Percentiles rank a stretch among this genome's conserved stretches.
These are phyloP conservation scores for Lepus americanus DNA, from an alignment of 2,113 vertebrate genomes.

Conservation along the genomic window DNA sequence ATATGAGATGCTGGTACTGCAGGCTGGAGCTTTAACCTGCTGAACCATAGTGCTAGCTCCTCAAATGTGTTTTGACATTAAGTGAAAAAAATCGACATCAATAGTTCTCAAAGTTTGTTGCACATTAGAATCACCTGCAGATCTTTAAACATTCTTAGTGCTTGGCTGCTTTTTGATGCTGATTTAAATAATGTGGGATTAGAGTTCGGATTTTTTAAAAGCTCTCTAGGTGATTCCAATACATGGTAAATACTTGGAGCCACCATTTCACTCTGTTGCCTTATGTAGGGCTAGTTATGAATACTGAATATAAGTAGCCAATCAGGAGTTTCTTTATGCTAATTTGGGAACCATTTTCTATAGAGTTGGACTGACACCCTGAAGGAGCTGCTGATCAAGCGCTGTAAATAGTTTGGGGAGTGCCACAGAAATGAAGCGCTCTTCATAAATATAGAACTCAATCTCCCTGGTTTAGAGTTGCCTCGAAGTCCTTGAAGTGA, in stretches of 20 bases:
- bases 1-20: too few species aligned
- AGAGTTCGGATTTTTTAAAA: background rate
- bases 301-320: background rate
- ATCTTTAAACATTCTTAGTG: background rate
- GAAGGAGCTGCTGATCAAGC: background rate
- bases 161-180: background rate
- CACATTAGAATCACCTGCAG: background rate
- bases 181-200: background rate
- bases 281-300: background rate
- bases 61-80: background rate
- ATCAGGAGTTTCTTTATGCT: constrained; percentile 11
- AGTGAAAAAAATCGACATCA: background rate
- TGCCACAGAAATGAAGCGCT: background rate
- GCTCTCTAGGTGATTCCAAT: background rate
- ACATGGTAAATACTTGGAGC: background rate
- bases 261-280: background rate
- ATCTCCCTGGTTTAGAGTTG: background rate
- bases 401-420: background rate
- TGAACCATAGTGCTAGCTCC: too few species aligned
- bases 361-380: background rate
- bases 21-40: too few species aligned
- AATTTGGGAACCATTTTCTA: background rate
- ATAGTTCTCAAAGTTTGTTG: background rate
- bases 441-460: background rate
- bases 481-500: background rate